These are phyloP conservation scores for Glareola pratincola DNA, from an alignment of 2,113 vertebrate species.

Conservation along the genomic window DNA sequence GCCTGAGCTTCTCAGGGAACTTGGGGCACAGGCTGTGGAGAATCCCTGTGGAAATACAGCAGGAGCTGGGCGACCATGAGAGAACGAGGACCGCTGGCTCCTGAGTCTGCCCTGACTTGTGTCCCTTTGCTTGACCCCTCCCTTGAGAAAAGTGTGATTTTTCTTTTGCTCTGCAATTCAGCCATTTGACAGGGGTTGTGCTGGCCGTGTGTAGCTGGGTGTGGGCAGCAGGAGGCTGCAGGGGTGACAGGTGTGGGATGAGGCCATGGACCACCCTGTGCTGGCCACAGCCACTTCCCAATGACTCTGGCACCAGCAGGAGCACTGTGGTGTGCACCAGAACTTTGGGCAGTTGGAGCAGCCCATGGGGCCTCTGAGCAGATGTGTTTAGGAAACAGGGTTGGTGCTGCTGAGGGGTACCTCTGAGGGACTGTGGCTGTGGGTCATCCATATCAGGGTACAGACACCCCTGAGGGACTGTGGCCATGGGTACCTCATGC, in stretches of 20 bases:
- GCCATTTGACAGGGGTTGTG: not conserved
- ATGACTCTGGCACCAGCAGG: fast-evolving
- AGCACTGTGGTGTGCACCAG: not conserved
- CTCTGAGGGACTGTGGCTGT: not conserved
- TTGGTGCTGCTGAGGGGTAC: not conserved
- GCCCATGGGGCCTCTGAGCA: too few relatives aligned
- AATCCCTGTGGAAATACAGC: not conserved
- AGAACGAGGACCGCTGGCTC: fast-evolving
- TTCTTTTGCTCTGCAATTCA: not conserved
- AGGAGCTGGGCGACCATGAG: not conserved
- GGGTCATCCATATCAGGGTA: not conserved
- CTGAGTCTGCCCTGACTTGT: fast-evolving
- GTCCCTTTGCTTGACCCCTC: not conserved
- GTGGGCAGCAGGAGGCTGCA: not conserved
- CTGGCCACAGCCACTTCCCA: not conserved
- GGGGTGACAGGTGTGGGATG: fast-evolving
- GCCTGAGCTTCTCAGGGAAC: not conserved
- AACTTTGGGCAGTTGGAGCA: not conserved
- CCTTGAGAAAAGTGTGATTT: not conserved
- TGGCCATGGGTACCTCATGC: fast-evolving
- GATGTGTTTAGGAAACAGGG: not conserved
- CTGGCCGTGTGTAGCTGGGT: not conserved
- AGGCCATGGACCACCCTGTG: not conserved
- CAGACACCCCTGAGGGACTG: not conserved
- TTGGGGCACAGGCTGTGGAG: not conserved